Evolutionary conservation across 2,113 vertebrate species (phyloP).

Genomic region (Psittacara wagleri): DNA sequence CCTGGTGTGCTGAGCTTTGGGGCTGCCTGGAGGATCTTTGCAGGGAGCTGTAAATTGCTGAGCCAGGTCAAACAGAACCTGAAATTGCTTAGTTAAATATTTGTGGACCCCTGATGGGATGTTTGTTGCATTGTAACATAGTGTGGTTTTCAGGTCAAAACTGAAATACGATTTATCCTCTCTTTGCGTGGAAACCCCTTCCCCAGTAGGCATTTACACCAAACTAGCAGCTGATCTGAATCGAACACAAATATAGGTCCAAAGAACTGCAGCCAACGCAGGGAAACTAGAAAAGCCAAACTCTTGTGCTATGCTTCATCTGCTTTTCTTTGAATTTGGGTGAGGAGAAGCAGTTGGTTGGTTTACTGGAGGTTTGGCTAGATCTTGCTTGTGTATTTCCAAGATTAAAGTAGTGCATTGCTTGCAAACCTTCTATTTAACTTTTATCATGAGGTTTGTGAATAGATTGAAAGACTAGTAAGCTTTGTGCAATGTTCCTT

Average conservation of each 20-base stretch:
- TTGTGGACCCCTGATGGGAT: background rate
- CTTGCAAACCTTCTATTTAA: background rate
- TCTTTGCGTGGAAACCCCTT: background rate
- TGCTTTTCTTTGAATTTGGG: background rate
- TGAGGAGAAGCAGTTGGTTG: background rate
- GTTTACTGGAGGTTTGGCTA: background rate
- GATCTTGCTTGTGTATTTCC: background rate
- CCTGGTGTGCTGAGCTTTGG: background rate
- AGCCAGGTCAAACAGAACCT: background rate
- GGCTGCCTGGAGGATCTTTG: background rate
- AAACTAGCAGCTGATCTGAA: background rate
- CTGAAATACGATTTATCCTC: background rate
- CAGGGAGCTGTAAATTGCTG: background rate
- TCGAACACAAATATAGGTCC: rapidly evolving
- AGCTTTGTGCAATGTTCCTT: rapidly evolving
- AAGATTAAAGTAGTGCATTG: background rate
- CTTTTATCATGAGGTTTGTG: background rate
- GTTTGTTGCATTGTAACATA: background rate
- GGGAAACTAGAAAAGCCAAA: background rate
- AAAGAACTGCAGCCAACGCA: background rate
- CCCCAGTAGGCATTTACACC: background rate
- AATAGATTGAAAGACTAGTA: background rate
- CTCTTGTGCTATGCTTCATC: background rate
- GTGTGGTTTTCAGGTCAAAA: background rate
- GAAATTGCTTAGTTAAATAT: background rate